A percentile compares a stretch with the other conserved stretches of the same genome.
These are phyloP conservation scores for Drosophila tropicalis DNA, from an alignment of 1,140 invertebrate species.

Conservation along the genomic window DNA sequence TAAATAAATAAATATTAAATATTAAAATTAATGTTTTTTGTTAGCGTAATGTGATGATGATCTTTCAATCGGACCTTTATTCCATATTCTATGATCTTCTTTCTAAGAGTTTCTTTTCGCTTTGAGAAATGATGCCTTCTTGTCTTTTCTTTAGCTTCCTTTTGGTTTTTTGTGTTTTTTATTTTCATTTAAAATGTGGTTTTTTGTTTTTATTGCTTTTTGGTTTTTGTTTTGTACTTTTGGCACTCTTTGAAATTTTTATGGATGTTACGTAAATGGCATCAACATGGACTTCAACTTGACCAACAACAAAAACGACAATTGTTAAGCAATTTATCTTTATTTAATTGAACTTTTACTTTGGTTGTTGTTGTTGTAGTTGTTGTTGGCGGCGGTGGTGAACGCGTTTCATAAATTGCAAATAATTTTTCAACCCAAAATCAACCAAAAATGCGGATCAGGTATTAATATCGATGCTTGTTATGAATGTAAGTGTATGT, in stretches of 20 bases:
- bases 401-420: slow-evolving; percentile 81
- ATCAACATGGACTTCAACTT: slow-evolving; percentile 25
- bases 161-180: slow-evolving; percentile 41
- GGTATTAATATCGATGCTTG: slow-evolving; percentile 11
- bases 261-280: slow-evolving; percentile 9
- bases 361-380: slow-evolving; percentile 48
- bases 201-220: slow-evolving; percentile 5
- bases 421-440: slow-evolving; percentile 68
- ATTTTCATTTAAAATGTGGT: slow-evolving; percentile 21
- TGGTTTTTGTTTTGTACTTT: slow-evolving; percentile 18
- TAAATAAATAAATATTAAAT: not conserved
- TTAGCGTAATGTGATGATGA: too few relatives aligned
- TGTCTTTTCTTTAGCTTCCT: not conserved
- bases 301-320: slow-evolving; percentile 47
- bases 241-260: slow-evolving; percentile 17
- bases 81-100: too few relatives aligned
- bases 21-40: not conserved
- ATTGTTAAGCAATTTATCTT: slow-evolving; percentile 81
- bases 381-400: slow-evolving; percentile 28
- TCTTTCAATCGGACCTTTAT: too few relatives aligned
- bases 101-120: too few relatives aligned
- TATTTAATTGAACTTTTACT: slow-evolving; percentile 82
- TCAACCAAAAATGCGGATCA: slow-evolving; percentile 41
- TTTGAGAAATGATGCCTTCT: not conserved
- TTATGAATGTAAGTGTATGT: not conserved